A percentile compares a stretch with the other conserved stretches of the same genome.
Evolutionary conservation across 2,113 vertebrate species (phyloP).

Genomic region (Tupaia chinensis): DNA sequence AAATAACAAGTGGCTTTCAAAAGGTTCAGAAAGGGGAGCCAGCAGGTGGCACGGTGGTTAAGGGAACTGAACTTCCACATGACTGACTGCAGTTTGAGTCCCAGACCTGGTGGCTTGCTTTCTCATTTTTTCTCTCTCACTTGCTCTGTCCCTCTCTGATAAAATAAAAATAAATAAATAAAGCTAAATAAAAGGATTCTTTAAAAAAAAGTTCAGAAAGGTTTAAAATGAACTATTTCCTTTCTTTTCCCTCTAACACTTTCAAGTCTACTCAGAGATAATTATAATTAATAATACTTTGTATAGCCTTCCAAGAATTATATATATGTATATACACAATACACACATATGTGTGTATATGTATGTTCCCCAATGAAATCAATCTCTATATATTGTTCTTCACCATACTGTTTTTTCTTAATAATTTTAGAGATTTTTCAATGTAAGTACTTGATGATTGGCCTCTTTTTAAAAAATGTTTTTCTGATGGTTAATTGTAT

Average conservation of each 20-base stretch:
- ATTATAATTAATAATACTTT: background rate
- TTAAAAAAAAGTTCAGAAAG: background rate
- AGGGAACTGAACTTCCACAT: too few species aligned
- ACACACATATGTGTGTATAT: too few species aligned
- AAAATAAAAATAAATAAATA: too few species aligned
- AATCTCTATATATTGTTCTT: background rate
- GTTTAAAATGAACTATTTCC: constrained; percentile 34
- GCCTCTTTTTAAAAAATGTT: background rate
- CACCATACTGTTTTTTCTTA: background rate
- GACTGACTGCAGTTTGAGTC: too few species aligned
- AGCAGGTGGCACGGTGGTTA: too few species aligned
- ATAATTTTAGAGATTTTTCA: background rate
- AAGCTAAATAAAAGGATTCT: too few species aligned
- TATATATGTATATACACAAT: background rate
- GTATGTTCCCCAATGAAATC: background rate
- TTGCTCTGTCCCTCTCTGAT: too few species aligned
- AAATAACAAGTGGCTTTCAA: too few species aligned
- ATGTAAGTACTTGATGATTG: background rate
- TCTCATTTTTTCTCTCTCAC: too few species aligned
- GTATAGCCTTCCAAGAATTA: background rate
- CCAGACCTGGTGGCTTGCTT: too few species aligned
- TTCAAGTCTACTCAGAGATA: background rate
- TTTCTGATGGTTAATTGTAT: constrained; percentile 10
- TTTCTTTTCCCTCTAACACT: background rate
- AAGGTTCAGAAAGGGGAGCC: too few species aligned